Conservation (phyloP, 2,888 invertebrate species). For the Spatulosminthurus flaviceps region DNA sequence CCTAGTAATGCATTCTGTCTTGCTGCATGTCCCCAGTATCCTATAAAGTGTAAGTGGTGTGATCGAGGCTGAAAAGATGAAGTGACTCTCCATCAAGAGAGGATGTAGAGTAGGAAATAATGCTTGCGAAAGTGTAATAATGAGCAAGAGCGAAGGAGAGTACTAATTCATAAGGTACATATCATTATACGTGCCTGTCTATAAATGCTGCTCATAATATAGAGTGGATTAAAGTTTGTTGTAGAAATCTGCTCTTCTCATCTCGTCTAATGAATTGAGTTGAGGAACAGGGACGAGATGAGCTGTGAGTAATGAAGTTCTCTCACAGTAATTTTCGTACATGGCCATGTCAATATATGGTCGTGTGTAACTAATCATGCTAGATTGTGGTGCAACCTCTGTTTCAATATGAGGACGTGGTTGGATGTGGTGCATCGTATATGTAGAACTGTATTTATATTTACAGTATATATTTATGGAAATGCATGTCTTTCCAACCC, state of each 20-base stretch:
- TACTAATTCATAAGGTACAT: background rate
- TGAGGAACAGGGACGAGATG: conserved; percentile 6
- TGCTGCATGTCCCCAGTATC: no score
- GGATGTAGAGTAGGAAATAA: background rate
- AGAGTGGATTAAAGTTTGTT: background rate
- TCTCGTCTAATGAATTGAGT: conserved; percentile 4
- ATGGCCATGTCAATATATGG: background rate
- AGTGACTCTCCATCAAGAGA: background rate
- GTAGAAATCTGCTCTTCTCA: background rate
- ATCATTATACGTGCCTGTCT: background rate
- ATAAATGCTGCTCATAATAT: background rate
- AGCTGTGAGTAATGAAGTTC: conserved; percentile 8
- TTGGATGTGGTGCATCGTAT: background rate
- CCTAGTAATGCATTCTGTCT: no score
- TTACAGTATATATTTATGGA: no score
- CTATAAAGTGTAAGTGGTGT: no score
- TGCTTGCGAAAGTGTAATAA: background rate
- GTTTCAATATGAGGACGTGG: background rate
- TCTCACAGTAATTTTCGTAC: background rate
- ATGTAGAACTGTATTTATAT: background rate
- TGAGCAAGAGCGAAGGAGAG: background rate
- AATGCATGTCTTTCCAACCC: no score
- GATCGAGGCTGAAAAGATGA: no score
- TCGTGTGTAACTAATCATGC: background rate
- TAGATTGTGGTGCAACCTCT: background rate